Conservation (phyloP, 2,797 vertebrate genomes). For the Cyclura pinguis region DNA sequence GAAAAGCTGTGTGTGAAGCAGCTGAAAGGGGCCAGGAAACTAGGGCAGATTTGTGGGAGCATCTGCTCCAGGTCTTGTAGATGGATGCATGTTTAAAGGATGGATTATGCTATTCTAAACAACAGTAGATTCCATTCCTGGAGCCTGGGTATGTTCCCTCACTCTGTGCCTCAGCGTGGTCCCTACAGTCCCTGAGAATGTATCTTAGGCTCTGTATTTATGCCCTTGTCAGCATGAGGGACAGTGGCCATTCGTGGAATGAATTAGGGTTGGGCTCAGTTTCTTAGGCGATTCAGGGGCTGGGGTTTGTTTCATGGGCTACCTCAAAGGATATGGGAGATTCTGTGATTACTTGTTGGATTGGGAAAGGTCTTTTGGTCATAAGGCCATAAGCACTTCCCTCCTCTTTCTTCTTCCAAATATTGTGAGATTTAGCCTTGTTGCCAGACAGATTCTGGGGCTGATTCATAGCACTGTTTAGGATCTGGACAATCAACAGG, state of each 20-base stretch:
- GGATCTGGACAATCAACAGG: neutral
- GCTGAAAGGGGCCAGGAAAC: neutral
- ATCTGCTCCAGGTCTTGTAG: constrained; percentile 12
- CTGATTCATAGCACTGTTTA: neutral
- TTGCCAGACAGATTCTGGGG: neutral
- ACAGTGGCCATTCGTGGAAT: neutral
- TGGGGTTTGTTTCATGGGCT: no score
- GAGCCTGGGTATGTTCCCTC: neutral
- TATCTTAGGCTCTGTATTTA: neutral
- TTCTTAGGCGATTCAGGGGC: neutral
- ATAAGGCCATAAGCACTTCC: neutral
- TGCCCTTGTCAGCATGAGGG: neutral
- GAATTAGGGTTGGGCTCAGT: neutral
- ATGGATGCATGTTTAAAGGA: neutral
- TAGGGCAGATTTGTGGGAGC: neutral
- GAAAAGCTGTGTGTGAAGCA: neutral
- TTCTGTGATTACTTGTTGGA: neutral
- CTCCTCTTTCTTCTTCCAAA: neutral
- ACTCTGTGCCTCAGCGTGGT: neutral
- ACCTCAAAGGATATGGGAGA: neutral
- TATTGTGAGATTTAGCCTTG: neutral
- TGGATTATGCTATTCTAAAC: neutral
- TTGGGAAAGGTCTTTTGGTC: neutral
- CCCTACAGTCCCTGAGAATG: neutral
- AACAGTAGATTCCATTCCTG: neutral